A percentile compares a stretch with the other conserved stretches of the same genome.
Conservation (phyloP, 2,888 invertebrate genomes). For the Microchrysa polita region DNA sequence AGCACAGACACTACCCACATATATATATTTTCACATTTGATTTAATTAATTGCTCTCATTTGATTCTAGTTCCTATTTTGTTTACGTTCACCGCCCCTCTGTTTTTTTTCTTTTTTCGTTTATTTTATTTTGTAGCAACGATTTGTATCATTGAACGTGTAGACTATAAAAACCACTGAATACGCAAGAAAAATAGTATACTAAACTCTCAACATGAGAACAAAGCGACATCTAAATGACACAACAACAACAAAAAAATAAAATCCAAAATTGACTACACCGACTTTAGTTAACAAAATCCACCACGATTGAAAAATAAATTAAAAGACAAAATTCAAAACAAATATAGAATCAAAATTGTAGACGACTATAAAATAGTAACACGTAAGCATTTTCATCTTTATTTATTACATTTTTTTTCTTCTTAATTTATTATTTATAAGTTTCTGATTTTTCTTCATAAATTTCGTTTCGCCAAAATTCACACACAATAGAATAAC, state of each 20-base stretch:
- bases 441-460: not conserved
- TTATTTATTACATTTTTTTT: not conserved
- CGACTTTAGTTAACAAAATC: constrained; percentile 14
- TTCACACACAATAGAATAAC: constrained; percentile 3
- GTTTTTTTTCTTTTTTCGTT: constrained; percentile 23
- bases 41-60: not conserved
- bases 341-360: constrained; percentile 22
- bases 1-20: not conserved
- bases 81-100: too few species aligned
- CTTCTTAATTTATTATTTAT: not conserved
- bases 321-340: too few species aligned
- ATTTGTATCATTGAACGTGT: constrained; percentile 47
- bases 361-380: constrained; percentile 30
- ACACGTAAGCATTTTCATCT: constrained; percentile 42
- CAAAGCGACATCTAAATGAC: constrained; percentile 23
- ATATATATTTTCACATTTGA: not conserved
- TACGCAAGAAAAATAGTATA: too few species aligned
- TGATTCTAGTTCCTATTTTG: not conserved
- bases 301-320: constrained; percentile 22
- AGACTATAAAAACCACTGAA: constrained; percentile 42
- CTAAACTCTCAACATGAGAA: constrained; percentile 2
- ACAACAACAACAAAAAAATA: too few species aligned
- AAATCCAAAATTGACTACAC: too few species aligned
- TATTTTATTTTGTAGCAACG: constrained; percentile 42
- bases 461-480: not conserved